Conservation (phyloP, 2,888 invertebrate genomes). For the Sinhomidia bicolor region DNA sequence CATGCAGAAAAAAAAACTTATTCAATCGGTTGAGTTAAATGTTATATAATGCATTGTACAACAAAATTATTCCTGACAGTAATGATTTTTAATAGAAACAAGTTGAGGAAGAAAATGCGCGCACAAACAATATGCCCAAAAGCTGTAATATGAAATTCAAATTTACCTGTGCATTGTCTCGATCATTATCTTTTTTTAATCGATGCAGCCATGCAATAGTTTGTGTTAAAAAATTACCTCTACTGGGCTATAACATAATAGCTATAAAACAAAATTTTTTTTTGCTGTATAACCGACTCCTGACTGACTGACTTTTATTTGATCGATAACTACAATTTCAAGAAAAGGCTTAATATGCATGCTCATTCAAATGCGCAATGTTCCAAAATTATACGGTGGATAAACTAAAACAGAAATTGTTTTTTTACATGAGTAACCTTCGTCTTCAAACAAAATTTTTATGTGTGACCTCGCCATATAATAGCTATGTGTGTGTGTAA, state of each 20-base stretch:
- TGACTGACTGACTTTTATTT: neutral
- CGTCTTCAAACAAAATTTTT: neutral
- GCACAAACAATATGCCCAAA: neutral
- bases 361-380: neutral
- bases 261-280: no score
- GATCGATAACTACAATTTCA: slow-evolving; percentile 15
- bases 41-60: slow-evolving; percentile 3
- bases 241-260: no score
- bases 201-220: no score
- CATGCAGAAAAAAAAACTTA: no score
- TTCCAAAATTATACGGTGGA: neutral
- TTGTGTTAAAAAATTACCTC: no score
- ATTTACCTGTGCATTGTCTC: no score
- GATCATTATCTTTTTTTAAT: neutral
- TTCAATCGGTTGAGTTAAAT: neutral
- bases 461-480: neutral
- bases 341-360: neutral
- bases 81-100: neutral
- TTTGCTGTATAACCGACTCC: neutral
- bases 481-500: neutral
- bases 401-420: neutral
- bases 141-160: neutral
- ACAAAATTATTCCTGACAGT: neutral
- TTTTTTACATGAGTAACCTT: neutral
- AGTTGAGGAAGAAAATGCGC: neutral